phyloP scores from a whole-genome alignment of 2,888 invertebrate genomes.

The Theretra japonica region DNA sequence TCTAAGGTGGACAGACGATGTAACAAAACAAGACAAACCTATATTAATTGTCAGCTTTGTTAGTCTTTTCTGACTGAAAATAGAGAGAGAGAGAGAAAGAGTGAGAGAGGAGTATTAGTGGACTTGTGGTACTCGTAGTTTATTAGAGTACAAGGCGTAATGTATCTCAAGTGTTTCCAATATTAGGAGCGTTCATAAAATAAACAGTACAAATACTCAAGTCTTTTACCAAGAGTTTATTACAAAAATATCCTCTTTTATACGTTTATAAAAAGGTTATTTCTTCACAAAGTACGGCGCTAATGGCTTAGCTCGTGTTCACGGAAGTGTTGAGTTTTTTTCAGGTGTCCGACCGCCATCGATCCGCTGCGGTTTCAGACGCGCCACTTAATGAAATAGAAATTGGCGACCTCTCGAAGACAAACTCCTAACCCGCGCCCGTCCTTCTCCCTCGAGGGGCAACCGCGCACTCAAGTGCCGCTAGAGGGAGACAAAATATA shows the following conservation, averaged over 20 bases:
- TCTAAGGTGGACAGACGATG: too few relatives aligned
- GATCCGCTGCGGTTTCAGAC: constrained; percentile 79
- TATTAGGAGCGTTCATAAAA: neutral
- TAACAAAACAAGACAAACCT: too few relatives aligned
- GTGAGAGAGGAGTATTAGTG: too few relatives aligned
- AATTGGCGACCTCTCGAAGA: constrained; percentile 83
- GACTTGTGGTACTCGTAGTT: too few relatives aligned
- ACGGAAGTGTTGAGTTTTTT: constrained; percentile 45
- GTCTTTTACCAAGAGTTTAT: neutral
- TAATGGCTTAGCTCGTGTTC: neutral
- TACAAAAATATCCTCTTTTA: neutral
- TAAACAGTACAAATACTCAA: neutral
- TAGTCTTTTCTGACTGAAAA: too few relatives aligned
- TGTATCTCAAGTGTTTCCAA: too few relatives aligned
- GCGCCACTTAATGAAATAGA: constrained; percentile 83
- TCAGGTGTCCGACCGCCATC: constrained; percentile 68
- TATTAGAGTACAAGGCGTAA: too few relatives aligned
- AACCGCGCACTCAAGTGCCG: constrained; percentile 68
- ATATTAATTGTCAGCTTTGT: too few relatives aligned
- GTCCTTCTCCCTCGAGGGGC: constrained; percentile 71
- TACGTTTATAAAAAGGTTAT: neutral
- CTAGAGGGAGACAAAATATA: constrained; percentile 79
- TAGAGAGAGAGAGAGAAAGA: too few relatives aligned
- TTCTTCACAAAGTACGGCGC: neutral
- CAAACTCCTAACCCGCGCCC: constrained; percentile 78